Percentiles rank a stretch among this genome's conserved stretches.
phyloP scores from a whole-genome alignment of 2,113 vertebrate genomes.

The Poeciliopsis prolifica region DNA sequence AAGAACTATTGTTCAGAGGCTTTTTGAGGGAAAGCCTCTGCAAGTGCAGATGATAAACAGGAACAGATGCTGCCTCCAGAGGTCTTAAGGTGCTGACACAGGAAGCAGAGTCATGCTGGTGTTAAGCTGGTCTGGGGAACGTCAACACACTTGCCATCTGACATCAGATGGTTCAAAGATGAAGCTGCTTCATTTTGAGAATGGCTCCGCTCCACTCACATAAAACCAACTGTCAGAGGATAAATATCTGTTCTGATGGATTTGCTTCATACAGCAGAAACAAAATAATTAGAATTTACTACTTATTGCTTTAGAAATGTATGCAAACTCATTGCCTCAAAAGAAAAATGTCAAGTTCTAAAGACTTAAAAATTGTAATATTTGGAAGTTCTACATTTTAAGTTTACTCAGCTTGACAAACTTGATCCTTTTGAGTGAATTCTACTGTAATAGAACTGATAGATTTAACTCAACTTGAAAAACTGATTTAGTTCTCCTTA shows the following conservation, averaged over 20 bases:
- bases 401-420: no score
- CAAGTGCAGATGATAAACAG: slow-evolving; percentile 56
- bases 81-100: slow-evolving; percentile 55
- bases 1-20: background rate
- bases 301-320: no score
- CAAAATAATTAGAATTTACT: background rate
- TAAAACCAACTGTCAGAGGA: slow-evolving; percentile 26
- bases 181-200: slow-evolving; percentile 23
- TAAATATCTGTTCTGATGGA: background rate
- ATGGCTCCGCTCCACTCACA: slow-evolving; percentile 1
- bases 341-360: no score
- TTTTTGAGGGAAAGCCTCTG: no score
- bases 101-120: slow-evolving; percentile 79
- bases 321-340: no score
- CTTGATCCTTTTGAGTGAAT: no score
- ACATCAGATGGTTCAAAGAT: slow-evolving; percentile 28
- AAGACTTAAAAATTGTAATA: no score
- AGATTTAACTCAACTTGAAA: no score
- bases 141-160: slow-evolving; percentile 54
- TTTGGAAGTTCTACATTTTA: no score
- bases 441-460: no score
- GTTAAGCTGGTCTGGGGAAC: slow-evolving; percentile 71
- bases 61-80: slow-evolving; percentile 58
- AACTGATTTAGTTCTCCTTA: no score
- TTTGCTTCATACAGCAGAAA: background rate